Evolutionary conservation across 2,113 vertebrate species (phyloP).

Genomic region (Vulpes ferrilata): DNA sequence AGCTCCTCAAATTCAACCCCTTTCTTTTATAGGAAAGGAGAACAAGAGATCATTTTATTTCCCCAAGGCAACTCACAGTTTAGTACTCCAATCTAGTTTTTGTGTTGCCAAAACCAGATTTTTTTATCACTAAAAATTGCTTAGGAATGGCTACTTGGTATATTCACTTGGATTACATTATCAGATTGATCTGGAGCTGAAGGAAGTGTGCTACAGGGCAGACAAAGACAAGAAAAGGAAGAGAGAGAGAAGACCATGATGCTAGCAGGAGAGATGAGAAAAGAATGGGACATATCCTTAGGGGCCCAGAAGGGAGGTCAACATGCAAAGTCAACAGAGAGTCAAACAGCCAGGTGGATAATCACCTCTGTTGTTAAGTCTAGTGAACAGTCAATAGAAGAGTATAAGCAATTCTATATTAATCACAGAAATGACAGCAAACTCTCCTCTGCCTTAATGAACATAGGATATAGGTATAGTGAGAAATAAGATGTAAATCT

Average conservation of each 20-base stretch:
- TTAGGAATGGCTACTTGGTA: not conserved
- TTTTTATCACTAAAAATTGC: conserved; percentile 52
- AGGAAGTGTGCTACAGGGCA: not conserved
- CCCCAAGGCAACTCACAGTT: not conserved
- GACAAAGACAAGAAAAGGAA: not conserved
- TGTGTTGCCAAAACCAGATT: not conserved
- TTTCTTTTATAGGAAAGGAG: not conserved
- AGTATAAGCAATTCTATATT: conserved; percentile 17
- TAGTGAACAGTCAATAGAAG: not conserved
- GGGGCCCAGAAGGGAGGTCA: not conserved
- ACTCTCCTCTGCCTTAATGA: conserved; percentile 46
- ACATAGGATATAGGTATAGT: not conserved
- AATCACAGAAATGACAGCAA: not conserved
- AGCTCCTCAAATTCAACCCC: not conserved
- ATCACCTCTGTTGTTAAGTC: not conserved
- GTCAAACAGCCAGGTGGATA: accelerated
- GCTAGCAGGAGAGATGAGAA: not conserved
- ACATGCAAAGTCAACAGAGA: not conserved
- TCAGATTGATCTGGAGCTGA: conserved; percentile 7
- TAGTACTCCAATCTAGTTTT: not conserved
- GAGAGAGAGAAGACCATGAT: accelerated
- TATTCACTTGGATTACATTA: not conserved
- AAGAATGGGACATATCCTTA: accelerated
- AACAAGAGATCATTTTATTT: not conserved
- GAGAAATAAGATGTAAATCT: conserved; percentile 65